These are phyloP conservation scores for Urocynchramus pylzowi DNA, from an alignment of 2,113 vertebrate genomes.

Conservation along the genomic window DNA sequence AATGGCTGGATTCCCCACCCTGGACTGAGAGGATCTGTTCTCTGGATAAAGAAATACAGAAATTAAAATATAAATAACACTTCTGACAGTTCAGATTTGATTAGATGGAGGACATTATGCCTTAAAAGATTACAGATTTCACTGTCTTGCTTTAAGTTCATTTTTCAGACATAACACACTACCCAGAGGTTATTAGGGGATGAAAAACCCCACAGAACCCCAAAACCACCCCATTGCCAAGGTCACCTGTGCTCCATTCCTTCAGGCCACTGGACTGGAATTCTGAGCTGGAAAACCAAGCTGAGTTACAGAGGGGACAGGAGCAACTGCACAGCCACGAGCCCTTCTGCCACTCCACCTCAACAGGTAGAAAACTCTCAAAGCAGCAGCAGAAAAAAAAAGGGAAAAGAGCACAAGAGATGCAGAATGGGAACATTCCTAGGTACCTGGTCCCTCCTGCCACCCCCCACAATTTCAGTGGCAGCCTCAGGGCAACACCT, in stretches of 20 bases:
- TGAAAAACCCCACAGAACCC: background rate
- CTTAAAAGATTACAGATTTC: background rate
- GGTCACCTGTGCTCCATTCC: background rate
- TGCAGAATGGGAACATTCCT: background rate
- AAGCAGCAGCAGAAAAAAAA: background rate
- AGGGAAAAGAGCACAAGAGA: background rate
- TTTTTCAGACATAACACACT: background rate
- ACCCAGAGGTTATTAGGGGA: background rate
- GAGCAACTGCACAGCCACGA: background rate
- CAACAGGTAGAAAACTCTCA: background rate
- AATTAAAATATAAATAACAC: background rate
- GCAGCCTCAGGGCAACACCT: background rate
- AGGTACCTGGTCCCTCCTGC: background rate
- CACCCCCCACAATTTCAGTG: fast-evolving
- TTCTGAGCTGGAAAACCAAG: background rate
- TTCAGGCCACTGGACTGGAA: background rate
- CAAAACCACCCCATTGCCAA: background rate
- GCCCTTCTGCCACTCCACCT: background rate
- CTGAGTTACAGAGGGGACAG: background rate
- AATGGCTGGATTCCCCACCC: background rate
- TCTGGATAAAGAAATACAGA: background rate
- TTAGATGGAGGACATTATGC: background rate
- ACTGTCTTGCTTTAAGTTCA: background rate
- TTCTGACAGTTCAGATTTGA: background rate
- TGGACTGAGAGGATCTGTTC: background rate